Percentiles rank a stretch among this genome's conserved stretches.
Evolutionary conservation across 2,888 invertebrate genomes (phyloP).

Genomic region (Micoletzkya japonica): DNA sequence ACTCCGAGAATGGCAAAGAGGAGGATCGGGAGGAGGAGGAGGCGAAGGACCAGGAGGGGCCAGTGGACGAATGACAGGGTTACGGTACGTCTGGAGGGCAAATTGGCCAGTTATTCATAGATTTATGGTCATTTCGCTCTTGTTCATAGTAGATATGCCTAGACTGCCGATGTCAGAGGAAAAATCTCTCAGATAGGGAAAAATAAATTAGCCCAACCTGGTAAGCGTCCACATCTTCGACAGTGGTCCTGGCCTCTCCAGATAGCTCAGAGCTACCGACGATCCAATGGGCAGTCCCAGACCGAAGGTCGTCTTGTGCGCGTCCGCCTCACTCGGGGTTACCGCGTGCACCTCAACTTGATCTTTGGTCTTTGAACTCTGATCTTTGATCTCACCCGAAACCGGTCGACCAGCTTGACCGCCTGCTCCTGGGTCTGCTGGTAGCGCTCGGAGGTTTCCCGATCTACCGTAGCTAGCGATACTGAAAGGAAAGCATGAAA

Average conservation of each 20-base stretch:
- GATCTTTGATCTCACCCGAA: conserved; percentile 22
- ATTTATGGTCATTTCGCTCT: neutral
- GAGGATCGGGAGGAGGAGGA: conserved; percentile 17
- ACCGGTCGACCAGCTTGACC: conserved; percentile 40
- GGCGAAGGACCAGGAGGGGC: conserved; percentile 13
- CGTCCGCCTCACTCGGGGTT: conserved; percentile 15
- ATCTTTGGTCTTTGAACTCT: neutral
- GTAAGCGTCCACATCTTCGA: conserved; percentile 20
- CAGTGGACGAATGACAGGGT: conserved; percentile 7
- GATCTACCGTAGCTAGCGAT: conserved; percentile 78
- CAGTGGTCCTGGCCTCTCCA: conserved; percentile 4
- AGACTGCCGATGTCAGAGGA: neutral
- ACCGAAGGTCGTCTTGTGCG: neutral
- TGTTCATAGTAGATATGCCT: neutral
- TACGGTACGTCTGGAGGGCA: conserved; percentile 6
- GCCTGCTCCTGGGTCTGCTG: conserved; percentile 79
- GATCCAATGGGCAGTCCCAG: conserved; percentile 9
- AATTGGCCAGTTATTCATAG: neutral
- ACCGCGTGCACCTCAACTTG: conserved; percentile 10
- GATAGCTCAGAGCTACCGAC: conserved; percentile 25
- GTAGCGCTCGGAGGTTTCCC: conserved; percentile 84
- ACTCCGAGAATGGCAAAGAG: conserved; percentile 14
- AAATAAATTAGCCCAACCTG: conserved; percentile 4
- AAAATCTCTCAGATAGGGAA: neutral
- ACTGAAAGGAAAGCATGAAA: conserved; percentile 67